Evolutionary conservation across 2,797 vertebrate genomes (phyloP).

Genomic region (Mormyrus proboscirostris): DNA sequence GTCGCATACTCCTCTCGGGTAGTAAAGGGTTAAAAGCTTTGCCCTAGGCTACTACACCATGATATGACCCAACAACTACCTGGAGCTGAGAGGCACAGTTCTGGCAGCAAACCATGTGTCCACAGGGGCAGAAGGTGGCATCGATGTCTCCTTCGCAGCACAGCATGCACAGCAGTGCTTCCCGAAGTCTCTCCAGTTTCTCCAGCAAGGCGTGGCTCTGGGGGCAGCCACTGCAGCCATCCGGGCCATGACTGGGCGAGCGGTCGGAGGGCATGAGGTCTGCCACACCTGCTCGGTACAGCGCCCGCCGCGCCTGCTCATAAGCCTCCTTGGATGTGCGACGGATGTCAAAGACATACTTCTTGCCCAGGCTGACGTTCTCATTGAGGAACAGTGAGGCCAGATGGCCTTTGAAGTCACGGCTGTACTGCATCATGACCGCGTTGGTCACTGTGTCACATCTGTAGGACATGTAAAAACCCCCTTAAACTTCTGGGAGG

Average conservation of each 20-base stretch:
- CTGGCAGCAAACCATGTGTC: slow-evolving; percentile 97
- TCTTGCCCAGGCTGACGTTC: slow-evolving; percentile 96
- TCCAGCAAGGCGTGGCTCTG: slow-evolving; percentile 83
- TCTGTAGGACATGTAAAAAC: slow-evolving; percentile 47
- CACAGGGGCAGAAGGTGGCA: slow-evolving; percentile 92
- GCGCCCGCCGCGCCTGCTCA: slow-evolving; percentile 82
- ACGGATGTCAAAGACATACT: slow-evolving; percentile 95
- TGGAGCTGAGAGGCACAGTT: slow-evolving; percentile 82
- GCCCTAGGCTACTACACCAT: background rate
- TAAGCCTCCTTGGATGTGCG: slow-evolving; percentile 97
- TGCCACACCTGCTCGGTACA: slow-evolving; percentile 86
- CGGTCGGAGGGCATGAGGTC: slow-evolving; percentile 72
- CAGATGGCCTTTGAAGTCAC: slow-evolving; percentile 93
- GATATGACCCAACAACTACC: slow-evolving; percentile 58
- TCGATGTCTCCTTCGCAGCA: slow-evolving; percentile 95
- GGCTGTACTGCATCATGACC: slow-evolving; percentile 98
- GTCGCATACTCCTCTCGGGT: background rate
- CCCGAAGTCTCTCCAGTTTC: slow-evolving; percentile 79
- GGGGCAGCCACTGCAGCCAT: slow-evolving; percentile 78
- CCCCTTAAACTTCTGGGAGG: background rate
- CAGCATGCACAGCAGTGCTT: slow-evolving; percentile 91
- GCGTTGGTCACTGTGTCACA: slow-evolving; percentile 94
- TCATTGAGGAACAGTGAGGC: slow-evolving; percentile 96
- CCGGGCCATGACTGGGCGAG: slow-evolving; percentile 56
- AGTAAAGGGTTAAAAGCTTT: background rate